Evolutionary conservation across 2,888 invertebrate genomes (phyloP), one percentile per base, ranked within the genome.

Genomic region (Glyphotaelius pellucidus): DNA sequence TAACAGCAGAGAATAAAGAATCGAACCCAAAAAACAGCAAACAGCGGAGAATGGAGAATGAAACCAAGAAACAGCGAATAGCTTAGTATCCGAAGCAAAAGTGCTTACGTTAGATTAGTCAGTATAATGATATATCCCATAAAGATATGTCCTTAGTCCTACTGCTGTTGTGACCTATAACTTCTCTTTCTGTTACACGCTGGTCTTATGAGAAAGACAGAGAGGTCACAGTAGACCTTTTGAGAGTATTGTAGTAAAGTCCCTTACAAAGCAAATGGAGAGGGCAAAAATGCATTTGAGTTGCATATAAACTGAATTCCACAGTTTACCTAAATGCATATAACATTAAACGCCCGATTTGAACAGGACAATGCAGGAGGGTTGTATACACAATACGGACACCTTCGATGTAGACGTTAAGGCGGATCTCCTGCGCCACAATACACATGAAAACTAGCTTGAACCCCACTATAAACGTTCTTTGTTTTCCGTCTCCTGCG

Each of bases 351-450:
- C 30, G 85, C n/a, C 38, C 85, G 38, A 67, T 67, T 19, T 85
- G 35, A 14, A n/a, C 25, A 30, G 19, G 85, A 85, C 85, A 85
- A 85, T 85, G 85, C 25, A 38, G 2, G 30, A 11, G 38, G 35
- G 88, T n/a, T n/a, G 80, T 12, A 5, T 30, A 80, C 79, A 79
- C 42, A 89, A 89, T 80, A 30, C 12, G 89, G 80, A 89, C 89
- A 89, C 79, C 89, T 80, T 7, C 89, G 80, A 89, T 89, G 89
- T 89, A 89, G 89, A 89, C 80, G 80, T 89, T 79, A n/a, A n/a
- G n/a, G n/a, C n/a, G n/a, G n/a, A n/a, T n/a, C n/a, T n/a, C n/a
- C n/a, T n/a, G n/a, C n/a, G n/a, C n/a, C n/a, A n/a, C n/a, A n/a
- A n/a, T n/a, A n/a, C n/a, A n/a, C n/a, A n/a, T n/a, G n/a, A n/a